Evolutionary conservation across 2,113 vertebrate genomes (phyloP).

Genomic region (Genyomyrus donnyi): DNA sequence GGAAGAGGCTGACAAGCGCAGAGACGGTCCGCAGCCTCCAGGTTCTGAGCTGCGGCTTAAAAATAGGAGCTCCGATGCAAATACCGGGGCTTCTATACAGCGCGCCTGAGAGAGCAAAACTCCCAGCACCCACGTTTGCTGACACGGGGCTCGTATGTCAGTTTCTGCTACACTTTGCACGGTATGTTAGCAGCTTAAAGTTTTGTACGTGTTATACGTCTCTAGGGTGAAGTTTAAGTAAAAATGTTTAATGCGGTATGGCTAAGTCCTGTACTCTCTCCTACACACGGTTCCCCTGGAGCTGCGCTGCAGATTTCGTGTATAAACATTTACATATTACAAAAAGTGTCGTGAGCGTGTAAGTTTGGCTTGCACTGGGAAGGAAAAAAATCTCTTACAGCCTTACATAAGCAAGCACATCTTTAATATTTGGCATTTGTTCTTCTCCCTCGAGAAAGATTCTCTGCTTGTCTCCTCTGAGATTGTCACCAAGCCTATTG

Average conservation of each 20-base stretch:
- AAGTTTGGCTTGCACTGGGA: background rate
- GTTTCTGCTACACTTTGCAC: background rate
- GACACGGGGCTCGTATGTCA: background rate
- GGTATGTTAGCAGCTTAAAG: background rate
- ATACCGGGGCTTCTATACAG: background rate
- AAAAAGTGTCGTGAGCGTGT: background rate
- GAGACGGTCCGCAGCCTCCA: background rate
- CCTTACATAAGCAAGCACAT: background rate
- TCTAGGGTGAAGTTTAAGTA: background rate
- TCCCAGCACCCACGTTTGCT: background rate
- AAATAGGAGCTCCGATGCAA: background rate
- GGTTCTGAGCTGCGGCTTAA: background rate
- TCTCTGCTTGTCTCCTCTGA: background rate
- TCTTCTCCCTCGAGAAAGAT: background rate
- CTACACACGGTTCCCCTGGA: background rate
- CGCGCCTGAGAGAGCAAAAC: background rate
- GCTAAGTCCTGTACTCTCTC: background rate
- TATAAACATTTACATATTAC: conserved; percentile 7
- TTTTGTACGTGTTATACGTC: background rate
- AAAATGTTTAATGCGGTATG: background rate
- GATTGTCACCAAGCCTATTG: background rate
- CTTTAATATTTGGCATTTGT: conserved; percentile 6
- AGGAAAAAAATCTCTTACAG: background rate
- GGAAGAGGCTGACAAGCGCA: background rate
- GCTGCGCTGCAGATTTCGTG: background rate